These are phyloP conservation scores for Oryzaephilus surinamensis DNA, from an alignment of 1,140 invertebrate genomes.

Conservation along the genomic window DNA sequence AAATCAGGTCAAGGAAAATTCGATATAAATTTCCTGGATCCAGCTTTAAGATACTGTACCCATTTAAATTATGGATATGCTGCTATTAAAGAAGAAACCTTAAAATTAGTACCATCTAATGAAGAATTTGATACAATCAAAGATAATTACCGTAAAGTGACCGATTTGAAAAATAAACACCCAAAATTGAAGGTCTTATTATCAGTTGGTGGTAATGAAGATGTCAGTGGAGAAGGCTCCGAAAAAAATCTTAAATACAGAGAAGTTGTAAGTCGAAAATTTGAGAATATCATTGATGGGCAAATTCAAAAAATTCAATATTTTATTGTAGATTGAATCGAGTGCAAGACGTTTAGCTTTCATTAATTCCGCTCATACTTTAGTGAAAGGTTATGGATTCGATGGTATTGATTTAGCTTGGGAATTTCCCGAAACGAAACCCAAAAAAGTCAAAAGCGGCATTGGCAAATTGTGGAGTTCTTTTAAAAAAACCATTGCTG, in stretches of 20 bases:
- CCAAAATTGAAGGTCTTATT: constrained; percentile 64
- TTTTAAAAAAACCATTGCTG: constrained; percentile 61
- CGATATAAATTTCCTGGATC: constrained; percentile 57
- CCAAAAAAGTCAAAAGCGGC: constrained; percentile 60
- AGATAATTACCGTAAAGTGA: constrained; percentile 57
- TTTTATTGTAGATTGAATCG: constrained; percentile 44
- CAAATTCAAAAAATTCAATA: not conserved
- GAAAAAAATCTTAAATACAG: constrained; percentile 55
- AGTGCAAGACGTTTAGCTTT: constrained; percentile 59
- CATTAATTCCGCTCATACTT: constrained; percentile 57
- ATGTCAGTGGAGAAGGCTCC: constrained; percentile 36
- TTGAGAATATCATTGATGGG: not conserved
- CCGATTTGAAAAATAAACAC: constrained; percentile 57
- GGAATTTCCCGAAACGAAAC: constrained; percentile 72
- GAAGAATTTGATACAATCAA: constrained; percentile 60
- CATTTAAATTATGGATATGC: constrained; percentile 81
- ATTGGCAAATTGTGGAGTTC: constrained; percentile 57
- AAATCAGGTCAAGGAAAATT: constrained; percentile 67
- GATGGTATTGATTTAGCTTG: constrained; percentile 77
- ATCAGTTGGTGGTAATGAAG: constrained; percentile 62
- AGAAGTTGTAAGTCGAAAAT: constrained; percentile 37
- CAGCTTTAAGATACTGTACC: constrained; percentile 65
- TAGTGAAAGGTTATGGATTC: constrained; percentile 65
- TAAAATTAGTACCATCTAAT: constrained; percentile 58
- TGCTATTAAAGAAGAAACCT: constrained; percentile 60